phyloP scores from a whole-genome alignment of 2,113 vertebrate species.

The Nesoenas mayeri region DNA sequence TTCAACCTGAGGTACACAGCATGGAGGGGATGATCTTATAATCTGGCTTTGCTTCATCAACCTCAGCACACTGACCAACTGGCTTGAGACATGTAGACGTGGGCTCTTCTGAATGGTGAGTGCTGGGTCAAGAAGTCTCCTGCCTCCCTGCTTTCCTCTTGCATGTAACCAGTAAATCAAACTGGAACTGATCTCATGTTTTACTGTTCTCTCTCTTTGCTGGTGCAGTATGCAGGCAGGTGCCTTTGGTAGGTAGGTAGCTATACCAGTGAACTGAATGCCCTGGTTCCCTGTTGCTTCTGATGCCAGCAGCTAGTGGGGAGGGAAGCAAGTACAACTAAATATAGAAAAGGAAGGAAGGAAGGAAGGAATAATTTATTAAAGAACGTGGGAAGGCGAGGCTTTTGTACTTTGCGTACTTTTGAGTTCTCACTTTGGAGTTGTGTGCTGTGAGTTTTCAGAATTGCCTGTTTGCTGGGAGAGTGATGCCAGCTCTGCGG shows the following conservation, averaged over 20 bases:
- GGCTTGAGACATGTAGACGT: background rate
- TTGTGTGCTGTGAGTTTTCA: slow-evolving; percentile 14
- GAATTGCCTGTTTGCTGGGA: slow-evolving; percentile 42
- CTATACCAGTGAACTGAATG: background rate
- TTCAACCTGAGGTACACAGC: rapidly evolving
- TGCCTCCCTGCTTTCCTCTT: background rate
- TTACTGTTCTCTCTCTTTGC: background rate
- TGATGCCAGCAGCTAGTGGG: slow-evolving; percentile 18
- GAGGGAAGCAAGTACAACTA: slow-evolving; percentile 16
- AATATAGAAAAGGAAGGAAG: slow-evolving; percentile 38
- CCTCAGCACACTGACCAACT: background rate
- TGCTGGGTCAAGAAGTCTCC: background rate
- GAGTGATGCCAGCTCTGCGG: slow-evolving; percentile 43
- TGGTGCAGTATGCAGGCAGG: rapidly evolving
- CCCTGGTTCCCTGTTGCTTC: background rate
- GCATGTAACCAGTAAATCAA: background rate
- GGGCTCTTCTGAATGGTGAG: background rate
- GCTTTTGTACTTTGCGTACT: slow-evolving; percentile 24
- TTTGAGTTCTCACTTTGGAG: slow-evolving; percentile 1
- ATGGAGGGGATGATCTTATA: background rate
- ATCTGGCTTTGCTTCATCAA: background rate
- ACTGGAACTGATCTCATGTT: background rate
- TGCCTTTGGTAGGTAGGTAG: background rate
- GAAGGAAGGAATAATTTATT: slow-evolving; percentile 42
- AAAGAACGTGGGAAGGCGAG: slow-evolving; percentile 7